Conservation (phyloP, 53 echinoderm and acorn worm genomes). For the Crossaster papposus region DNA sequence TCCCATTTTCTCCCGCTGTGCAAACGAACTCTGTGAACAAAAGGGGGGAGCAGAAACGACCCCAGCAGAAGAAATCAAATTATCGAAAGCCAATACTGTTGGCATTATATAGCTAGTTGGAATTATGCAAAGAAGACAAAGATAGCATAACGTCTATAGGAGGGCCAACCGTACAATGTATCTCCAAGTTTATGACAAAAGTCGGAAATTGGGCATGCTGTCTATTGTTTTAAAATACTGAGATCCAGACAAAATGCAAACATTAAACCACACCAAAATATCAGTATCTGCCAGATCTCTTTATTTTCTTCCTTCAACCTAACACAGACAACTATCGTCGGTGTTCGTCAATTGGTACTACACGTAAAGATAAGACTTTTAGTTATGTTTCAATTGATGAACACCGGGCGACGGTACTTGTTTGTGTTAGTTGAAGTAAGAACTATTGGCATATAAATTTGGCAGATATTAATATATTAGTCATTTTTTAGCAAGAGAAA, state of each 20-base stretch:
- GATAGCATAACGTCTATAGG: conserved; percentile 25
- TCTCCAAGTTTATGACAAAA: neutral
- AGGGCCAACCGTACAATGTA: neutral
- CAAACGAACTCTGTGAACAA: neutral
- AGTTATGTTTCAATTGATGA: too few species aligned
- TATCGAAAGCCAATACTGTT: conserved; percentile 52
- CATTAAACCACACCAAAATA: neutral
- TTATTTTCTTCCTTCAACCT: neutral
- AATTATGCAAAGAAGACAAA: conserved; percentile 57
- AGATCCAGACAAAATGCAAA: neutral
- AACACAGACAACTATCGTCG: too few species aligned
- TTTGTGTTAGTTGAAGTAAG: too few species aligned
- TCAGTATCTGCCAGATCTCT: neutral
- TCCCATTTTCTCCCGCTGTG: neutral
- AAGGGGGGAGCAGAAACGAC: conserved; percentile 6
- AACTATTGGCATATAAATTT: too few species aligned
- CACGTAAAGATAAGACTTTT: too few species aligned
- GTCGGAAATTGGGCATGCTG: neutral
- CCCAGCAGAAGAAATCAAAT: conserved; percentile 23
- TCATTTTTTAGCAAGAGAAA: neutral
- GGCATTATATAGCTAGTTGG: conserved; percentile 36
- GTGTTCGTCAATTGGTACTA: too few species aligned
- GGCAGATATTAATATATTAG: too few species aligned
- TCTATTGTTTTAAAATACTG: neutral
- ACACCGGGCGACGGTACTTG: too few species aligned